These are phyloP conservation scores for Anseranas semipalmata DNA, from an alignment of 2,113 vertebrate genomes.

Conservation along the genomic window DNA sequence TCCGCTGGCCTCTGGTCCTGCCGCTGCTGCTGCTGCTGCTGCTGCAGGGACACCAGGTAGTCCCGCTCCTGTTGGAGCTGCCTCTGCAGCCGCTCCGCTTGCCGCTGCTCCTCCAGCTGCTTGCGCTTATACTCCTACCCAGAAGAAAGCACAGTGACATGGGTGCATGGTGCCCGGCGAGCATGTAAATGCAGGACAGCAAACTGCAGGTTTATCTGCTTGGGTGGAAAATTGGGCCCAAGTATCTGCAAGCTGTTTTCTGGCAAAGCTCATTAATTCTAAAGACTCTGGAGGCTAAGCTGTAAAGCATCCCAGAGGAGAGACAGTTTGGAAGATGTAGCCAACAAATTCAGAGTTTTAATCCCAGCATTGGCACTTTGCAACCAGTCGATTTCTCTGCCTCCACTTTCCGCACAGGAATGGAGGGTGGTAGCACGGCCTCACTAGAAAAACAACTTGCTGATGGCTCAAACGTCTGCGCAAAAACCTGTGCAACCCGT, in stretches of 20 bases:
- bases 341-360: background rate
- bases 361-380: rapidly evolving
- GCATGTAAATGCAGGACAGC: background rate
- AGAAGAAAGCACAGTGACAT: background rate
- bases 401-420: background rate
- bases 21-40: slow-evolving; percentile 87
- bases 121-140: slow-evolving; percentile 96
- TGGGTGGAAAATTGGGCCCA: background rate
- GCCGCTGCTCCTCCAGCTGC: slow-evolving; percentile 96
- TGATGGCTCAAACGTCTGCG: background rate
- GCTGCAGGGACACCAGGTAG: slow-evolving; percentile 93
- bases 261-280: background rate
- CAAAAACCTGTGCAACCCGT: background rate
- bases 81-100: slow-evolving; percentile 94
- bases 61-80: slow-evolving; percentile 96
- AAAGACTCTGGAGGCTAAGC: background rate
- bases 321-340: background rate
- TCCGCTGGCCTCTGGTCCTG: slow-evolving; percentile 88
- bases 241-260: background rate
- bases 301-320: background rate
- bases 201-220: background rate
- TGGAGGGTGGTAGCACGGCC: background rate
- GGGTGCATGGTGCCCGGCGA: background rate
- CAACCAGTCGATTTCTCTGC: background rate
- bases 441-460: background rate